Base-by-base conservation (phyloP, 2,797 vertebrate genomes). In the Clarias pachynema region DNA sequence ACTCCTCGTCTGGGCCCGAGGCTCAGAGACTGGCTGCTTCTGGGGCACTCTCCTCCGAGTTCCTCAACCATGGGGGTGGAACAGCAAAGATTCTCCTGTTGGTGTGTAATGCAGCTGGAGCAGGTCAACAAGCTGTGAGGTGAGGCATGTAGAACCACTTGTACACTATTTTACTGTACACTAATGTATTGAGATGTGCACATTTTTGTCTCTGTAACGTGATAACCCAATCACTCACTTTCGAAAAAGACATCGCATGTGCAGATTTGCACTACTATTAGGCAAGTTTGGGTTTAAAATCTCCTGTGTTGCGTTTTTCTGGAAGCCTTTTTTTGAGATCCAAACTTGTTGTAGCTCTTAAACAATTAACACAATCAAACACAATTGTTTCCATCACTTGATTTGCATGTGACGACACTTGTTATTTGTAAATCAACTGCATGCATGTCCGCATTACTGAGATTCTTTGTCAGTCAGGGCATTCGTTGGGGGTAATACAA, bases 51-150 rank as follows among this genome's bases (percentile, higher is more conserved):
- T 97, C 97, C 0, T 96, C 96, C 0, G 97, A 97, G 89, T 95
- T 96, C 87, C 94, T 96, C 89, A 95, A 96, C 87, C 93, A 95
- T 7, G 91, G 91, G 0, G 83, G 87, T 0, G 83, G 87, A 0
- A 90, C 94, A 0, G 88, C 92, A 70, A 96, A 95, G 93, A 92
- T 98, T 66, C 92, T 97, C 26, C 92, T 99, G 88, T 93, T 99
- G 92, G 94, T 98, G 90, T 99, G 98, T 91, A 97, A 98, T 84
- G 91, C 95, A 0, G 95, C 95, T 0, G 96, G 96, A 2, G 79
- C 92, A 0, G 96, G 96, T 5, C 95, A 96, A 15, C 96, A 95
- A 83, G 93, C 94, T 0, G 90, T 94, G 44, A 96, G 98, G 98
- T 98, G 95, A 90, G n/a, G 14, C 40, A 14, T 80, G 15, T 56